phyloP scores from a whole-genome alignment of 2,888 invertebrate genomes.

The Cecidostiba fungosa region DNA sequence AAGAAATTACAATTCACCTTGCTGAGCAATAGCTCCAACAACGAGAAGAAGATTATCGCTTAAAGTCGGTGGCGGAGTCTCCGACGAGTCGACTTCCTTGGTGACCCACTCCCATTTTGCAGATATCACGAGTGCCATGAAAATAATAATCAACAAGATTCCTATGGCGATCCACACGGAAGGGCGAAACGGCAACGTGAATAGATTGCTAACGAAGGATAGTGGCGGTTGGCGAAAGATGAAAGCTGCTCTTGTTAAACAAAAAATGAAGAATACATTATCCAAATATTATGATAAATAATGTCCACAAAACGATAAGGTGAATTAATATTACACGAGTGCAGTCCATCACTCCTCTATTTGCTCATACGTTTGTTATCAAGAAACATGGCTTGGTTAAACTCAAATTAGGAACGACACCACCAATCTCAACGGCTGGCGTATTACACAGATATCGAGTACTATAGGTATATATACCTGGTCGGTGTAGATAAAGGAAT shows the following conservation, averaged over 20 bases:
- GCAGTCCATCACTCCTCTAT: too few species aligned
- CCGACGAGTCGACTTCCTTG: not conserved
- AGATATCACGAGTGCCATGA: conserved; percentile 23
- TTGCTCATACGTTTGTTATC: not conserved
- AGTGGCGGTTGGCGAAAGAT: conserved; percentile 88
- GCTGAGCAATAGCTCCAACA: conserved; percentile 84
- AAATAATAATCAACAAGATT: conserved; percentile 45
- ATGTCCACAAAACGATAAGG: too few species aligned
- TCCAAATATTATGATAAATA: not conserved
- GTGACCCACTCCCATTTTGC: conserved; percentile 56
- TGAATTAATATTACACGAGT: too few species aligned
- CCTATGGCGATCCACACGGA: conserved; percentile 84
- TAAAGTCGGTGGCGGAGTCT: conserved; percentile 73
- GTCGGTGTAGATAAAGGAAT: conserved; percentile 86
- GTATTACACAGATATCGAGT: not conserved
- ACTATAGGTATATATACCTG: conserved; percentile 75
- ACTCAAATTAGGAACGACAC: not conserved
- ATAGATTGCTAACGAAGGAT: conserved; percentile 88
- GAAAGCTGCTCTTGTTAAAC: conserved; percentile 82
- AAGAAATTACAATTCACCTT: conserved; percentile 80
- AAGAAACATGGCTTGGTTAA: not conserved
- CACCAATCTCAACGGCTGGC: not conserved
- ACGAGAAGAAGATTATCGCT: conserved; percentile 83
- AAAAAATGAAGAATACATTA: not conserved
- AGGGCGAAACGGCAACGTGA: conserved; percentile 85